Evolutionary conservation across 37 sponge, comb jelly and placozoan species (phyloP), one percentile per base, ranked within the genome.

Genomic region (Agelas oroides): DNA sequence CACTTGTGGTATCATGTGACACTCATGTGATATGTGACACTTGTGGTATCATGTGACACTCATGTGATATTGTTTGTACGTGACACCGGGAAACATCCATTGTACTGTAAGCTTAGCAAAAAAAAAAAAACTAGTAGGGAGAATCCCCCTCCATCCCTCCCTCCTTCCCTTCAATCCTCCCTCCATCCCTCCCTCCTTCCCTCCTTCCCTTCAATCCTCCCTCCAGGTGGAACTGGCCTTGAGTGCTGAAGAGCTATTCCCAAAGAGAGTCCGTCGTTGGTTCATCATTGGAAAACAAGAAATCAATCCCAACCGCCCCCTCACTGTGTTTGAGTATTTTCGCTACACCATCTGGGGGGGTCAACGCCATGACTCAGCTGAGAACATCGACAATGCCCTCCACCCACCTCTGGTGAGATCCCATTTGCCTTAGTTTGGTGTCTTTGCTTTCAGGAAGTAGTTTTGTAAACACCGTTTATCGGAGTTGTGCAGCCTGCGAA

Each of bases 171-270:
- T n/a, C n/a, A n/a, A n/a, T n/a, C n/a, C n/a, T n/a, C n/a, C n/a
- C 62, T 61, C 14, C 12, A 23, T 12, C 62, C 25, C 62, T 13
- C 34, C 14, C 33, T 13, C 35, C 56, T 23, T 17, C 20, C 20
- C 59, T 31, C 32, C 27, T 28, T 23, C 18, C 20, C 20, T 37
- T 31, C 32, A 18, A 27, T 52, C 32, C 46, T n/a, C 27, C 5
- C 33, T 30, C 5, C 61, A 94, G 95, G 89, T 94, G 65, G 84
- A 94, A 39, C 81, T 90, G 34, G 76, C 86, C 12, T 82, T 94
- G 23, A 68, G 53, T 38, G 89, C 87, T 17, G 95, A 94, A 68
- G 92, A 84, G 70, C 46, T 80, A 8, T 25, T 94, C 0, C 87
- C 94, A 17, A 17, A 0, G 17, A 5, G 35, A 16, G 3, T 89